Percentiles rank a stretch among this genome's conserved stretches.
Evolutionary conservation across 2,113 vertebrate species (phyloP).

Genomic region (Pyrgilauda ruficollis): DNA sequence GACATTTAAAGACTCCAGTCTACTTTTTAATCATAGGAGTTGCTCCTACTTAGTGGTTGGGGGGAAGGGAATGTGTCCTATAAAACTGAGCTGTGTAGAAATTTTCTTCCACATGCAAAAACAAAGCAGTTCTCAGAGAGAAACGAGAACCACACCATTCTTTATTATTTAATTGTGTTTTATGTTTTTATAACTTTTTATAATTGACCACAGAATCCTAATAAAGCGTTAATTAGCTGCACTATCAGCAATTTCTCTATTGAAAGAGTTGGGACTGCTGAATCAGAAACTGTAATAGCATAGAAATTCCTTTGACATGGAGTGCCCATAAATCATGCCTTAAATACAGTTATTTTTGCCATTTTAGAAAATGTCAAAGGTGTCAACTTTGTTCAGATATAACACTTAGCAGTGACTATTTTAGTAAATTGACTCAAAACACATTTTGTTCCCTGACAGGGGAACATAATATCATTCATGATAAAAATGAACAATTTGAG

Average conservation of each 20-base stretch:
- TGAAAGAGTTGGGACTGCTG: slow-evolving; percentile 13
- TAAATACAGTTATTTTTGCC: slow-evolving; percentile 76
- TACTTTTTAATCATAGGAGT: slow-evolving; percentile 74
- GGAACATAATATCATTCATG: slow-evolving; percentile 63
- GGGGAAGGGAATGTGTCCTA: slow-evolving; percentile 9
- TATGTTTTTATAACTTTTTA: slow-evolving; percentile 42
- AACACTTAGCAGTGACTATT: slow-evolving; percentile 73
- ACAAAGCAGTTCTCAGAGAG: slow-evolving; percentile 28
- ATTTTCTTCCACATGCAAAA: not conserved
- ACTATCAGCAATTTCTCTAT: slow-evolving; percentile 35
- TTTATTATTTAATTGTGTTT: not conserved
- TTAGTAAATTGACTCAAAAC: slow-evolving; percentile 72
- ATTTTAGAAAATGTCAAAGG: slow-evolving; percentile 81
- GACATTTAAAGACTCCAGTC: slow-evolving; percentile 81
- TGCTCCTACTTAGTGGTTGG: slow-evolving; percentile 1
- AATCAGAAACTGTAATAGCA: slow-evolving; percentile 46
- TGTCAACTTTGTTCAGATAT: slow-evolving; percentile 74
- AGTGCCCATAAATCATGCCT: slow-evolving; percentile 76
- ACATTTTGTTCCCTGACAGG: slow-evolving; percentile 67
- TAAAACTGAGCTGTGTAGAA: slow-evolving; percentile 12
- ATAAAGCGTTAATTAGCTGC: slow-evolving; percentile 59
- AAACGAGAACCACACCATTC: not conserved
- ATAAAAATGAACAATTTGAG: slow-evolving; percentile 66
- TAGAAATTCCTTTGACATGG: slow-evolving; percentile 49
- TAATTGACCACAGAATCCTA: slow-evolving; percentile 55